Base-by-base conservation (phyloP, 2,797 vertebrate species). In the Chiroxiphia lanceolata region DNA sequence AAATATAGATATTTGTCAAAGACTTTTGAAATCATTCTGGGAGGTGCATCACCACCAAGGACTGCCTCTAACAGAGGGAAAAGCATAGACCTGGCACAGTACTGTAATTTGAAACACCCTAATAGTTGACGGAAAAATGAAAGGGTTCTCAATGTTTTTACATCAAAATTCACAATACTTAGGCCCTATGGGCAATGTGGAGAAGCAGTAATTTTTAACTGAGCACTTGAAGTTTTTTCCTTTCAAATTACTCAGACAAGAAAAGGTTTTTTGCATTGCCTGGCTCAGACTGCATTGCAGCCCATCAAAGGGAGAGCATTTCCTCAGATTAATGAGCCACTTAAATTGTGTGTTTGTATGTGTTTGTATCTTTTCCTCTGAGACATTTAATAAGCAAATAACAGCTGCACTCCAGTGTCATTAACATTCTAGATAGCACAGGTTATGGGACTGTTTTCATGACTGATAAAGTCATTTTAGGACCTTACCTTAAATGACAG, bases 1-100 rank as follows among this genome's bases (percentile, higher is more conserved):
- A 90, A 92, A 93, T 25, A 81, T 9, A 50, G 4, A 13, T 27
- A 56, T 56, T 94, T 95, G 36, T 26, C 90, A 68, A 86, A 60
- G 65, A 47, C 38, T 81, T 95, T 79, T 95, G 56, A 82, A 95
- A 94, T 91, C 38, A 11, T 54, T 95, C 80, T 95, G 20, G 19
- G 88, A 90, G 34, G 12, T 18, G 15, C 40, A 71, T 96, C 31
- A 20, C 70, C 67, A 89, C 54, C 65, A 59, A 53, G 31, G 23
- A 91, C 8, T 67, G 61, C 42, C 71, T 93, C 34, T 44, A 81
- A 47, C 7, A 57, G 18, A 78, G 65, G 51, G 33, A 84, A 95
- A 89, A 88, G 6, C 72, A 90, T 44, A 91, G 36, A 45, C 19
- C 33, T 82, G 71, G 59, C 54, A 57, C 29, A 63, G 42, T 11